Conservation (phyloP, 2,797 vertebrate species). For the Dendrocincla fuliginosa region DNA sequence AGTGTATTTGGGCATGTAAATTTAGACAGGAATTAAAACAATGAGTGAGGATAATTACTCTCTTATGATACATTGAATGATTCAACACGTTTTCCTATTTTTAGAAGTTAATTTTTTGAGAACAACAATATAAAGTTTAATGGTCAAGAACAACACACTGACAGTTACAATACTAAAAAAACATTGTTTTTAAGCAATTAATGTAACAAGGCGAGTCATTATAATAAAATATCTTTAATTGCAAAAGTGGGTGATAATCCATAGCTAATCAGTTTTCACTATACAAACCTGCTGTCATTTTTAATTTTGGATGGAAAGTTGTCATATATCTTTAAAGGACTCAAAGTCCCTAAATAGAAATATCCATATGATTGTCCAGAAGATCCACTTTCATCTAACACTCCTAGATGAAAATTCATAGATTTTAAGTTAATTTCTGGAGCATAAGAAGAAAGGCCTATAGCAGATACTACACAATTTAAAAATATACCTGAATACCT, state of each 20-base stretch:
- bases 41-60: not conserved
- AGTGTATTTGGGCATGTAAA: not conserved
- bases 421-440: not conserved
- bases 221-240: slow-evolving; percentile 27
- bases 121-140: slow-evolving; percentile 5
- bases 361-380: rapidly evolving
- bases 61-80: not conserved
- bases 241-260: not conserved
- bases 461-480: not conserved
- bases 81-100: slow-evolving; percentile 12
- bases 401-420: not conserved
- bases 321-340: not conserved
- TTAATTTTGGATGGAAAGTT: not conserved
- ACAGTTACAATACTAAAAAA: not conserved
- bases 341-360: not conserved
- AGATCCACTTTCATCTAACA: not conserved
- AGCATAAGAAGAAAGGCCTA: not conserved
- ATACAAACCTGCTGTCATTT: not conserved
- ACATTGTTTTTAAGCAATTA: not conserved
- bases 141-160: not conserved
- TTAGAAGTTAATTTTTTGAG: slow-evolving; percentile 1
- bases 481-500: not conserved
- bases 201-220: not conserved
- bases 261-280: not conserved
- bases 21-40: not conserved